Evolutionary conservation across 2,888 invertebrate species (phyloP), one percentile per base, ranked within the genome.

Genomic region (Hirtodrosophila cameraria): DNA sequence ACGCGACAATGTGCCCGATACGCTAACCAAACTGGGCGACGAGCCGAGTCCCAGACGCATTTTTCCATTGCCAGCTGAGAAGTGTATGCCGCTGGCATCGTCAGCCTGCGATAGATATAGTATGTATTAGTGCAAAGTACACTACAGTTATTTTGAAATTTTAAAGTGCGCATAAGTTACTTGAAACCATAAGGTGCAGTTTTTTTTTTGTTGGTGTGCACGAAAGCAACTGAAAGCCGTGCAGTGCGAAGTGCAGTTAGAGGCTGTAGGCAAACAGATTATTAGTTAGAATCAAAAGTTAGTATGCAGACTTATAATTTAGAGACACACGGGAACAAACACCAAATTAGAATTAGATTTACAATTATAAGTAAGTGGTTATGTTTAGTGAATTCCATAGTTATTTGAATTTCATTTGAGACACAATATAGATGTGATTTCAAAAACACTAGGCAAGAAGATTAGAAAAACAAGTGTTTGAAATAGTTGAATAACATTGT

Each of bases 41-140:
- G 91, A 91, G 41, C 92, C 92, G 25, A 88, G 86, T 89, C 92
- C 92, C 52, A 88, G 81, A 88, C 93, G 91, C 90, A 79, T 92
- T 92, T 93, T 92, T 1, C 90, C 89, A 60, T 93, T 92, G 16
- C 92, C 92, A 1, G 93, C 95, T 8, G 93, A 93, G 88, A 95
- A 95, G 83, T 95, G 95, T 66, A 95, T 95, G 11, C 95, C 95
- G 30, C 95, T 95, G 9, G 93, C 92, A 85, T 95, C 95, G 75
- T 95, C 95, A 64, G 92, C 93, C 92, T 93, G 50, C 1, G 4
- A 7, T 23, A 30, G 13, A 41, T 18, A 28, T 20, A 12, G 20
- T 16, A 5, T 16, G 48, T 0, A 30, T 61, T 53, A 73, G 28
- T 53, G 1, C 18, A 8, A 3, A 2, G 8, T 2, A n/a, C 31